These are phyloP conservation scores for Balaeniceps rex DNA, from an alignment of 2,113 vertebrate genomes.

Conservation along the genomic window DNA sequence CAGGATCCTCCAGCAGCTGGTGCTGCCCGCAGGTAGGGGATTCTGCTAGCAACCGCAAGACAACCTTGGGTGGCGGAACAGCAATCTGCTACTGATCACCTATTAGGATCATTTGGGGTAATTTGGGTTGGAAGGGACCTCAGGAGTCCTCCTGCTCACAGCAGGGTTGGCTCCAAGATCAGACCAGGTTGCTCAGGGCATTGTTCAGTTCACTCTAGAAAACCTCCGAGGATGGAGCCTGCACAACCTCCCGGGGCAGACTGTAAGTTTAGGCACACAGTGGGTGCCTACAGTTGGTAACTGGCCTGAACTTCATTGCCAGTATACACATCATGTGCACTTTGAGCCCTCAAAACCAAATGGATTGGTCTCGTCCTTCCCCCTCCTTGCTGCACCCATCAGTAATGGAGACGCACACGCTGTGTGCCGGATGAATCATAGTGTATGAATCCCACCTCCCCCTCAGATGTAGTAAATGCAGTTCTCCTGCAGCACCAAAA, in stretches of 20 bases:
- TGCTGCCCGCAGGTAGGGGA: not conserved
- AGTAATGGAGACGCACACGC: not conserved
- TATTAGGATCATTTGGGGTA: not conserved
- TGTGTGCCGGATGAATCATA: not conserved
- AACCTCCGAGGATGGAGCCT: not conserved
- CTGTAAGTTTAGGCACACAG: not conserved
- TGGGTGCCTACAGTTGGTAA: not conserved
- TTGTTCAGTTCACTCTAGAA: not conserved
- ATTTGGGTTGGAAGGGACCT: not conserved
- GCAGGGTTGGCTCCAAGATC: not conserved
- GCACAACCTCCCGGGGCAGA: not conserved
- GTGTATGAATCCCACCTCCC: not conserved
- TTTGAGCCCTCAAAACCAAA: not conserved
- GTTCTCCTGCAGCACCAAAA: not conserved
- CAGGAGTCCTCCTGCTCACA: not conserved
- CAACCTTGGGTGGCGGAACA: not conserved
- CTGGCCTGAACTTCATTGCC: not conserved
- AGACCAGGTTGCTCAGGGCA: not conserved
- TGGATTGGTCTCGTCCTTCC: not conserved
- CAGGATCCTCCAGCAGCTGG: not conserved
- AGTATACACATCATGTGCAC: not conserved
- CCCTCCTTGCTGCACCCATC: not conserved
- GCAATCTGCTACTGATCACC: not conserved
- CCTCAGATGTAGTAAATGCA: not conserved
- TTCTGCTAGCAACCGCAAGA: fast-evolving